Percentiles rank a stretch among this genome's conserved stretches.
Conservation (phyloP, 2,888 invertebrate species). For the Miltochrista miniata region DNA sequence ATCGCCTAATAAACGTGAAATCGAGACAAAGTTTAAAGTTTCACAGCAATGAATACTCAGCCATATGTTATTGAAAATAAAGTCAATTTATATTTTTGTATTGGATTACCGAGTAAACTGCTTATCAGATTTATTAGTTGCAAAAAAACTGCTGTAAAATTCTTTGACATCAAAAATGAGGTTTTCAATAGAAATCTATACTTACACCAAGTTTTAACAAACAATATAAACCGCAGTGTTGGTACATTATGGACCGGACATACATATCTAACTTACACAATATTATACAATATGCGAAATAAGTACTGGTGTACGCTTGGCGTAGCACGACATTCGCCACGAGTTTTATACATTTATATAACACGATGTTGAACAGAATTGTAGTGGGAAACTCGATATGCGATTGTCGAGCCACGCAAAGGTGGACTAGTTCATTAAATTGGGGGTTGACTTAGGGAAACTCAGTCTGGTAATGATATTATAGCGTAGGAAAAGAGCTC, state of each 20-base stretch:
- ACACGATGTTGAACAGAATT: slow-evolving; percentile 9
- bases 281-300: slow-evolving; percentile 56
- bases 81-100: too few relatives aligned
- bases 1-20: too few relatives aligned
- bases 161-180: background rate
- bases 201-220: slow-evolving; percentile 25
- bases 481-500: slow-evolving; percentile 28
- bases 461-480: slow-evolving; percentile 55
- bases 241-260: slow-evolving; percentile 61
- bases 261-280: slow-evolving; percentile 56
- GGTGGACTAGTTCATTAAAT: slow-evolving; percentile 42
- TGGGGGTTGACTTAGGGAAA: slow-evolving; percentile 50
- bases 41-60: too few relatives aligned
- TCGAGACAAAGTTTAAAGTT: too few relatives aligned
- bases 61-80: too few relatives aligned
- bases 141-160: too few relatives aligned
- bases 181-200: slow-evolving; percentile 11
- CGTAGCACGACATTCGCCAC: slow-evolving; percentile 32
- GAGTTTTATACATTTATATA: slow-evolving; percentile 18
- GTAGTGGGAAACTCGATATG: background rate
- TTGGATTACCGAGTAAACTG: too few relatives aligned
- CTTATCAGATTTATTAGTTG: too few relatives aligned
- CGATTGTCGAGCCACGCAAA: slow-evolving; percentile 39
- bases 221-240: slow-evolving; percentile 35
- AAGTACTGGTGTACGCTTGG: slow-evolving; percentile 46